These are phyloP conservation scores for Flexamia atlantica DNA, from an alignment of 2,888 invertebrate species.

Conservation along the genomic window DNA sequence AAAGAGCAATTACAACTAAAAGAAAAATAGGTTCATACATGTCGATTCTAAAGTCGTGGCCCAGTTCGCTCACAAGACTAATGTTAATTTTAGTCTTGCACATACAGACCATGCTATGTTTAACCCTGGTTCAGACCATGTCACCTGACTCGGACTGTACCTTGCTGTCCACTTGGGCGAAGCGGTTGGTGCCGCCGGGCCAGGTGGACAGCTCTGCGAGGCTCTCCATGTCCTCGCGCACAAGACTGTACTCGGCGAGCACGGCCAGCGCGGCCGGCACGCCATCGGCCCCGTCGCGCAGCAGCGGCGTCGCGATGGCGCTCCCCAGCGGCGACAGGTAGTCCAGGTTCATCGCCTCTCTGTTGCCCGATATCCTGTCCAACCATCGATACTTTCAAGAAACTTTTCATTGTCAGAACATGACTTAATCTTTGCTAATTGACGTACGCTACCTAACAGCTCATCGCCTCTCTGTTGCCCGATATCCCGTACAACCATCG, in stretches of 20 bases:
- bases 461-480: conserved; percentile 89
- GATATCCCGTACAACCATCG: conserved; percentile 81
- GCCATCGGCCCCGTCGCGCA: conserved; percentile 84
- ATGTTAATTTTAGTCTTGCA: no score
- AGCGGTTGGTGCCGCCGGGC: conserved; percentile 88
- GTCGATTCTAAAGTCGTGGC: no score
- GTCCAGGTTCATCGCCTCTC: conserved; percentile 90
- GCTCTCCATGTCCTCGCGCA: conserved; percentile 94
- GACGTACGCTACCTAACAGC: no score
- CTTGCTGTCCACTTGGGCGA: conserved; percentile 87
- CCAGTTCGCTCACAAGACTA: no score
- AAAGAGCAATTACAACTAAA: no score
- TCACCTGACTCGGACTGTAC: no score
- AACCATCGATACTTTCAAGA: no score
- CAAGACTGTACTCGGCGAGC: conserved; percentile 90
- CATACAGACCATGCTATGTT: no score
- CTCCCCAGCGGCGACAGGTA: conserved; percentile 89
- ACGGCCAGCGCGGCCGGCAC: conserved; percentile 84
- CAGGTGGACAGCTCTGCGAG: conserved; percentile 91
- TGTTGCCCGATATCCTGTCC: conserved; percentile 86
- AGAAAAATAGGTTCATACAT: no score
- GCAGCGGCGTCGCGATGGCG: conserved; percentile 86
- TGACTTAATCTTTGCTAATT: no score
- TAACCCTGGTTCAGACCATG: no score
- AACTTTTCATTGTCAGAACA: neutral